A percentile compares a stretch with the other conserved stretches of the same genome.
Conservation (phyloP, 1,140 invertebrate species). For the Saccostrea glomerata region DNA sequence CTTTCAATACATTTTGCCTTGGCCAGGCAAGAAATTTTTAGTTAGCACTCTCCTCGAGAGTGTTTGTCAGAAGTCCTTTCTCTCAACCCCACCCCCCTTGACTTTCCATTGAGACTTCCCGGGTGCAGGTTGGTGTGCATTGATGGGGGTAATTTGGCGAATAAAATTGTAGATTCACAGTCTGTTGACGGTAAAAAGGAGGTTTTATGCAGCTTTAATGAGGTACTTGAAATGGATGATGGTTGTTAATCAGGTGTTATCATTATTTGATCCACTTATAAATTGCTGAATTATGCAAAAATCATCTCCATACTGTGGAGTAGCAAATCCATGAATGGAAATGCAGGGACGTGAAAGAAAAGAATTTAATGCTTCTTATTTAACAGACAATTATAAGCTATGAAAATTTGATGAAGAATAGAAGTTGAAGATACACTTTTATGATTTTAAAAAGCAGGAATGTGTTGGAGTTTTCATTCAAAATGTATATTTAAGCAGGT, state of each 20-base stretch:
- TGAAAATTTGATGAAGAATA: not conserved
- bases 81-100: not conserved
- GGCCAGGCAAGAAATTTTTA: not conserved
- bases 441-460: not conserved
- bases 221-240: not conserved
- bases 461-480: too few species aligned
- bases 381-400: not conserved
- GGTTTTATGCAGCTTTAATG: not conserved
- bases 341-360: not conserved
- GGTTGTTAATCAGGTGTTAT: not conserved
- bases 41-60: not conserved
- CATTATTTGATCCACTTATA: not conserved
- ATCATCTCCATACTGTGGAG: not conserved
- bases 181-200: not conserved
- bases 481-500: not conserved
- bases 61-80: not conserved
- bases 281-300: not conserved
- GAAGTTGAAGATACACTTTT: not conserved
- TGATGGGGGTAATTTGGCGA: not conserved
- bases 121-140: constrained; percentile 7
- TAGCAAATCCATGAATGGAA: not conserved
- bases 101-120: not conserved
- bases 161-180: not conserved
- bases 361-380: too few species aligned
- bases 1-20: not conserved